phyloP scores from a whole-genome alignment of 2,113 vertebrate species.

The Podarcis cretensis region DNA sequence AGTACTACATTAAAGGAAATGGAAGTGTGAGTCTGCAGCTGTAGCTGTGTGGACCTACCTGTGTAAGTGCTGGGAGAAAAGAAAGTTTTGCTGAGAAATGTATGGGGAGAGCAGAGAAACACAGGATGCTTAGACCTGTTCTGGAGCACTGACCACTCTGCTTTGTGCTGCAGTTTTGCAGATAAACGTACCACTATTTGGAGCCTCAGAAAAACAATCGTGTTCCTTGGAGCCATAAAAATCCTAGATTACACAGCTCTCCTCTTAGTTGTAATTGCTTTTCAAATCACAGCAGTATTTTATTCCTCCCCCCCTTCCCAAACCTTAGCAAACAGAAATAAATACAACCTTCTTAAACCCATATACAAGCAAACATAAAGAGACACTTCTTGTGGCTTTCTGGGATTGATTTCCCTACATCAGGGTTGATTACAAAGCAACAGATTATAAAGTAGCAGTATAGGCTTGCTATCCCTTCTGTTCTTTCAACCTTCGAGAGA shows the following conservation, averaged over 20 bases:
- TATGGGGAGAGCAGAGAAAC: not conserved
- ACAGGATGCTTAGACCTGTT: not conserved
- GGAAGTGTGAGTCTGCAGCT: not conserved
- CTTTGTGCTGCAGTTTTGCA: not conserved
- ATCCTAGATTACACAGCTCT: constrained; percentile 13
- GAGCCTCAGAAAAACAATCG: constrained; percentile 1
- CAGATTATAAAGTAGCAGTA: not conserved
- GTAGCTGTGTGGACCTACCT: not conserved
- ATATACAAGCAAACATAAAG: not conserved
- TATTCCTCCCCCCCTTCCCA: not conserved
- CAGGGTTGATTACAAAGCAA: not conserved
- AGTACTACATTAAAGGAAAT: too few relatives aligned
- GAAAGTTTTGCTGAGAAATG: not conserved
- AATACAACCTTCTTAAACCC: not conserved
- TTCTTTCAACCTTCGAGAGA: constrained; percentile 21
- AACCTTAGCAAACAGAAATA: not conserved
- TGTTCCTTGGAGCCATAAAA: not conserved
- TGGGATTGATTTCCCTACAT: not conserved
- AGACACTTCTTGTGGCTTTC: not conserved
- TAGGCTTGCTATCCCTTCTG: constrained; percentile 10
- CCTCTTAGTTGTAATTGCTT: not conserved
- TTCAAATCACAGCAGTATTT: not conserved
- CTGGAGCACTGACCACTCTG: not conserved
- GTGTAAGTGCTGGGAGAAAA: not conserved
- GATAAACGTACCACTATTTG: not conserved